These are phyloP conservation scores for Pelvicachromis taeniatus DNA, from an alignment of 2,113 vertebrate species.

Conservation along the genomic window DNA sequence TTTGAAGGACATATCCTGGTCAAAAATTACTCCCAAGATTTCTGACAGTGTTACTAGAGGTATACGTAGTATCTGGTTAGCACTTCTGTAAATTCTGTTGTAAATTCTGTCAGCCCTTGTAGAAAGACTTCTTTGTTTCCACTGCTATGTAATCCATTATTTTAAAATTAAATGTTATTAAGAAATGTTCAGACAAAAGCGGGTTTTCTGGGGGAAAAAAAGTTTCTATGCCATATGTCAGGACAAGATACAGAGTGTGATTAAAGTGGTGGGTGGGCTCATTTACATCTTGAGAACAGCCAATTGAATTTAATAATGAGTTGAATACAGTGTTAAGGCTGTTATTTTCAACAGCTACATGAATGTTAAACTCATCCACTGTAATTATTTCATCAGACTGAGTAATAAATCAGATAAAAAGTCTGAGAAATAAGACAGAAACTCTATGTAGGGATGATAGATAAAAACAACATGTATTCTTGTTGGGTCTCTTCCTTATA, in stretches of 20 bases:
- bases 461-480: not conserved
- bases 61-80: not conserved
- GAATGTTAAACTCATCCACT: not conserved
- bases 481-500: not conserved
- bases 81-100: fast-evolving
- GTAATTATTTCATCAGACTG: not conserved
- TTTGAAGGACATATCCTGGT: not conserved
- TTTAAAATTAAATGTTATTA: not conserved
- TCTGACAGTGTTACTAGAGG: not conserved
- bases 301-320: not conserved
- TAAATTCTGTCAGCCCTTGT: not conserved
- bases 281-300: not conserved
- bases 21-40: not conserved
- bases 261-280: not conserved
- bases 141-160: not conserved
- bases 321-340: fast-evolving
- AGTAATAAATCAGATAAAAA: not conserved
- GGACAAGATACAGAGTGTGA: too few relatives aligned
- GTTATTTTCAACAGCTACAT: not conserved
- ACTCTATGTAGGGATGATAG: not conserved
- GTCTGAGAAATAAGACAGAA: not conserved
- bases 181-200: not conserved
- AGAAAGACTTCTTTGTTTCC: fast-evolving
- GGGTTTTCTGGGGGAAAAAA: fast-evolving
- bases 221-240: too few relatives aligned